These are phyloP conservation scores for Contarinia nasturtii DNA, from an alignment of 1,140 invertebrate genomes.

Conservation along the genomic window DNA sequence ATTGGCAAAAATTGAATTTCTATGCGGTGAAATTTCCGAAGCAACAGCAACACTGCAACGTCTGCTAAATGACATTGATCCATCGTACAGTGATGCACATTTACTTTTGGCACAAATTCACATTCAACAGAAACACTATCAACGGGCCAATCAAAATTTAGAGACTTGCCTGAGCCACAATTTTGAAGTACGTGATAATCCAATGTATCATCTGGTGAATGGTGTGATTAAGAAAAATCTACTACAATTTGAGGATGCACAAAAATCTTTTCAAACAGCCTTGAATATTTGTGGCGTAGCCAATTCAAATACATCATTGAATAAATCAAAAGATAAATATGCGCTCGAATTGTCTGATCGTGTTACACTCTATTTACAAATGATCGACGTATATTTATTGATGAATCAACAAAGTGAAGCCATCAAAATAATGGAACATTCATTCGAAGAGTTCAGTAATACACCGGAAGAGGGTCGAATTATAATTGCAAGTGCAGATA, in stretches of 20 bases:
- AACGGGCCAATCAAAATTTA: slow-evolving; percentile 62
- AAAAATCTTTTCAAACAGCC: slow-evolving; percentile 53
- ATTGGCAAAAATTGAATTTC: slow-evolving; percentile 60
- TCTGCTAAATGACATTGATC: slow-evolving; percentile 52
- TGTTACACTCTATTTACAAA: slow-evolving; percentile 71
- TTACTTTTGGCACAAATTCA: slow-evolving; percentile 77
- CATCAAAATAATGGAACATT: slow-evolving; percentile 54
- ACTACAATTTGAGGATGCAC: slow-evolving; percentile 49
- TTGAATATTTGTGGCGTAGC: slow-evolving; percentile 27
- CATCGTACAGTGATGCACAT: slow-evolving; percentile 61
- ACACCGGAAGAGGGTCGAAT: slow-evolving; percentile 71
- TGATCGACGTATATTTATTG: slow-evolving; percentile 57
- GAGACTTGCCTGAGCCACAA: slow-evolving; percentile 80
- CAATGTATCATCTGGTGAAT: slow-evolving; percentile 72
- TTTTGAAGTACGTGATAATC: slow-evolving; percentile 78
- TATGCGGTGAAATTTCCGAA: slow-evolving; percentile 49
- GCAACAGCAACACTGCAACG: slow-evolving; percentile 46
- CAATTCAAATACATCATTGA: slow-evolving; percentile 3
- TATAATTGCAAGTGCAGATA: slow-evolving; percentile 64
- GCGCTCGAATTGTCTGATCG: slow-evolving; percentile 51
- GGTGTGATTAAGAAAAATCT: slow-evolving; percentile 65
- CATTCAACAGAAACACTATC: slow-evolving; percentile 48
- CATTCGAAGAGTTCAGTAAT: slow-evolving; percentile 52
- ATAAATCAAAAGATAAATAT: slow-evolving; percentile 22
- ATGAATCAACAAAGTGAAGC: slow-evolving; percentile 62